Evolutionary conservation across 2,888 invertebrate genomes (phyloP).

Genomic region (Leptopilina drosophilae): DNA sequence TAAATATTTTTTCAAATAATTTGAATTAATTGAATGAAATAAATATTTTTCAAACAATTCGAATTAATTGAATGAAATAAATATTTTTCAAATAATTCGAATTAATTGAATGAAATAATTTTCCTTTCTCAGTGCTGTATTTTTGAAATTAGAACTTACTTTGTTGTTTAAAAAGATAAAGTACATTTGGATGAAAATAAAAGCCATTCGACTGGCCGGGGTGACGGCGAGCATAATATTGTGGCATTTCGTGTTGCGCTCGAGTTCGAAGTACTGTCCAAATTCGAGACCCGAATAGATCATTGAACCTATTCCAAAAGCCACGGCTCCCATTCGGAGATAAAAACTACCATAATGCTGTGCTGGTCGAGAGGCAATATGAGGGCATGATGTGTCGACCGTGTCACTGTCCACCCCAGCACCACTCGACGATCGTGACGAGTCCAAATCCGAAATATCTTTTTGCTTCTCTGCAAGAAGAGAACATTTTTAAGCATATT

Average conservation of each 20-base stretch:
- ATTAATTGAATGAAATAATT: too few relatives aligned
- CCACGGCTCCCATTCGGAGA: slow-evolving; percentile 94
- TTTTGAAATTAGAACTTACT: slow-evolving; percentile 78
- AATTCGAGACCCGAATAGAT: slow-evolving; percentile 97
- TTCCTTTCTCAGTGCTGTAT: too few relatives aligned
- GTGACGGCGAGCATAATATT: slow-evolving; percentile 93
- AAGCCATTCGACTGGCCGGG: slow-evolving; percentile 94
- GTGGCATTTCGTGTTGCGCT: slow-evolving; percentile 93
- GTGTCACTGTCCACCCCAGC: slow-evolving; percentile 73
- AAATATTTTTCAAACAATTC: too few relatives aligned
- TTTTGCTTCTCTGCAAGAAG: slow-evolving; percentile 69
- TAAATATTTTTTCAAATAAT: too few relatives aligned
- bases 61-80: too few relatives aligned
- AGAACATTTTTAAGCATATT: background rate
- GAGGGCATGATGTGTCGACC: slow-evolving; percentile 66
- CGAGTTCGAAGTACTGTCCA: slow-evolving; percentile 95
- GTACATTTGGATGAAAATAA: slow-evolving; percentile 98
- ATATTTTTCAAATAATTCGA: too few relatives aligned
- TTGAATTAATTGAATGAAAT: too few relatives aligned
- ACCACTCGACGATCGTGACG: slow-evolving; percentile 74
- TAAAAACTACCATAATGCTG: slow-evolving; percentile 96
- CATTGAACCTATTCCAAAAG: slow-evolving; percentile 98
- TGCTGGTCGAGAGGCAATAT: slow-evolving; percentile 78
- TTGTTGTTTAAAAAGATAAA: slow-evolving; percentile 98
- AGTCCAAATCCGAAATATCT: slow-evolving; percentile 74